A percentile compares a stretch with the other conserved stretches of the same genome.
Evolutionary conservation across 2,888 invertebrate species (phyloP).

Genomic region (Opisthograptis luteolata): DNA sequence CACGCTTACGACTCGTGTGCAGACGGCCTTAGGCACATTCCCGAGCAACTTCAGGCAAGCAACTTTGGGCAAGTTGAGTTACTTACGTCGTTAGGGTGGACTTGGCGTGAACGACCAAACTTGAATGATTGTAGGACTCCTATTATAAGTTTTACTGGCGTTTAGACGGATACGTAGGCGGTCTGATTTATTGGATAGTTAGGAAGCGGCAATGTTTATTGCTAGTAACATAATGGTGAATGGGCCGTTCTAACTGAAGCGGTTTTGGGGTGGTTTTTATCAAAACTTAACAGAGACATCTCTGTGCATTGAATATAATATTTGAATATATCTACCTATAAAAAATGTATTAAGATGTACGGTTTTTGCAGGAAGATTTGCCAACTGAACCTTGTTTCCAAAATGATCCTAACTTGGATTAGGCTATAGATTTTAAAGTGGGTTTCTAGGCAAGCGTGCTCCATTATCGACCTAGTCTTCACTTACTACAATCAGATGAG

Average conservation of each 20-base stretch:
- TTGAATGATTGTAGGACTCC: constrained; percentile 33
- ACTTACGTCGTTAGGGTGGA: constrained; percentile 56
- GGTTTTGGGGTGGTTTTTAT: background rate
- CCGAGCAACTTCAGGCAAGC: constrained; percentile 36
- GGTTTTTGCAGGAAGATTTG: no score
- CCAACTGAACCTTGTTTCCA: no score
- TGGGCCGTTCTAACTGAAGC: constrained; percentile 1
- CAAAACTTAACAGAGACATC: no score
- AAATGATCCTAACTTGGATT: no score
- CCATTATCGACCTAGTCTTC: no score
- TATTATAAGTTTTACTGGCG: constrained; percentile 25
- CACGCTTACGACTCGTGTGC: no score
- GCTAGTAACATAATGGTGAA: constrained; percentile 2
- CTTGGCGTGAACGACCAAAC: constrained; percentile 39
- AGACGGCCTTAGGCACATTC: constrained; percentile 48
- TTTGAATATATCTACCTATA: no score
- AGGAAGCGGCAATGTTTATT: constrained; percentile 15
- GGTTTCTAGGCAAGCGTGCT: no score
- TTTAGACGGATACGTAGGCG: constrained; percentile 15
- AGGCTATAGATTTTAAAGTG: no score
- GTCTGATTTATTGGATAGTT: constrained; percentile 21
- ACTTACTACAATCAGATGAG: no score
- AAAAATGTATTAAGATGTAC: no score
- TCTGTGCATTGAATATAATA: no score
- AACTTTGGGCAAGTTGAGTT: constrained; percentile 38